Evolutionary conservation across 2,888 invertebrate species (phyloP).

Genomic region (Schizaphis graminum): DNA sequence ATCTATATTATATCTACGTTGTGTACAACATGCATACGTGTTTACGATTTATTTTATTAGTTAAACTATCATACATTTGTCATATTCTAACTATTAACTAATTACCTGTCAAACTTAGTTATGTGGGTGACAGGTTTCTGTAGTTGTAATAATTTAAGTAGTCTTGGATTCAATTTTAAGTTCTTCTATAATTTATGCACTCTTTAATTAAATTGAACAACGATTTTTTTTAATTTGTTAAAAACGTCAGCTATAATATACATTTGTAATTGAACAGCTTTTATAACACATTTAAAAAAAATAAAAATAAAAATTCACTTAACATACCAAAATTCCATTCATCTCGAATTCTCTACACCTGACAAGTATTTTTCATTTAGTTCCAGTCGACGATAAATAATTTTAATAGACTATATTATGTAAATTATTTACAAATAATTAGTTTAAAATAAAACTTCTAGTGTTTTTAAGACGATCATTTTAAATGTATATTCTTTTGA

Average conservation of each 20-base stretch:
- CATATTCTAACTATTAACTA: background rate
- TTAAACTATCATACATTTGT: background rate
- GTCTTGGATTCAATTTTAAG: background rate
- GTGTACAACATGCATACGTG: background rate
- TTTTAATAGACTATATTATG: background rate
- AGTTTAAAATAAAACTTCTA: background rate
- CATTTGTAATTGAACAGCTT: background rate
- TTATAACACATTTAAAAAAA: no score
- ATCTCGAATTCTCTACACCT: background rate
- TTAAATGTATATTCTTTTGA: background rate
- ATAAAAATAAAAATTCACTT: background rate
- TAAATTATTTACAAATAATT: background rate
- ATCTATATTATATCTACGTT: background rate
- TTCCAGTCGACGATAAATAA: background rate
- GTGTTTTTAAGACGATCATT: background rate
- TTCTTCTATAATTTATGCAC: background rate
- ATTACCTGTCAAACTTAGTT: constrained; percentile 13
- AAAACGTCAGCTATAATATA: background rate
- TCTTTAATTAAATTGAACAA: background rate
- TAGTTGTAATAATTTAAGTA: background rate
- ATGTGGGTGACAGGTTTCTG: background rate
- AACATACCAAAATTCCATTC: background rate
- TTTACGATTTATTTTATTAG: constrained; percentile 2
- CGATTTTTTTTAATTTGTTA: background rate
- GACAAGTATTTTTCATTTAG: background rate